Base-by-base conservation (phyloP, 2,797 vertebrate genomes). In the Mareca penelope region DNA sequence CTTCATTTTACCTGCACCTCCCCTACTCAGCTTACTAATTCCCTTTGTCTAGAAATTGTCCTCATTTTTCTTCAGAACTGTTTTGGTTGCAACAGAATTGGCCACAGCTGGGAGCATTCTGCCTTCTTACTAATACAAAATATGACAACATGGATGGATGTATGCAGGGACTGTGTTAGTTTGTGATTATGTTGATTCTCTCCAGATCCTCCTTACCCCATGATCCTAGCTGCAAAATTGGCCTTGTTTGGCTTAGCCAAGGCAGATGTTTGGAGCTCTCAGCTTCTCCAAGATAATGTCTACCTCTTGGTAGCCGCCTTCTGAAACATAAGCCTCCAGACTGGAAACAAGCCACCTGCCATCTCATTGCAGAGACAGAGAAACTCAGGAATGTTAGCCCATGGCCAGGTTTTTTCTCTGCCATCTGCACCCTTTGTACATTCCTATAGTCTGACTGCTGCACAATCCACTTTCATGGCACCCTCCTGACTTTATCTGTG, bases 1-100 rank as follows among this genome's bases (percentile, higher is more conserved):
- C 28, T 68, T 80, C 21, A 37, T 24, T 67, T 76, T 26, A 52
- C 26, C 4, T 55, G 15, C 5, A 60, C 3, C 8, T 52, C 6
- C 22, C 2, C 13, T 11, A 3, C 15, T 10, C 3, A 2, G n/a
- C 17, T 77, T 4, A 35, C 4, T 16, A 68, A 15, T 15, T 17
- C 7, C 15, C 15, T 60, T 31, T 55, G 8, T 24, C 29, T 53
- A 2, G 15, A 93, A 75, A 71, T 24, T 67, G 35, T 28, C 13
- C 73, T 63, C 37, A 33, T 1, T 4, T 78, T 83, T 80, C 39
- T 53, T 78, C 21, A 71, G 26, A 70, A 90, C 50, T 16, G 2
- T 39, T 93, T 78, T 68, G 8, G 21, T 56, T 85, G 39, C 29
- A 46, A 10, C 15, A 53, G 8, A 64, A 6, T 12, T 84, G 42